These are phyloP conservation scores for Caracal caracal DNA, from an alignment of 2,113 vertebrate species.

Conservation along the genomic window DNA sequence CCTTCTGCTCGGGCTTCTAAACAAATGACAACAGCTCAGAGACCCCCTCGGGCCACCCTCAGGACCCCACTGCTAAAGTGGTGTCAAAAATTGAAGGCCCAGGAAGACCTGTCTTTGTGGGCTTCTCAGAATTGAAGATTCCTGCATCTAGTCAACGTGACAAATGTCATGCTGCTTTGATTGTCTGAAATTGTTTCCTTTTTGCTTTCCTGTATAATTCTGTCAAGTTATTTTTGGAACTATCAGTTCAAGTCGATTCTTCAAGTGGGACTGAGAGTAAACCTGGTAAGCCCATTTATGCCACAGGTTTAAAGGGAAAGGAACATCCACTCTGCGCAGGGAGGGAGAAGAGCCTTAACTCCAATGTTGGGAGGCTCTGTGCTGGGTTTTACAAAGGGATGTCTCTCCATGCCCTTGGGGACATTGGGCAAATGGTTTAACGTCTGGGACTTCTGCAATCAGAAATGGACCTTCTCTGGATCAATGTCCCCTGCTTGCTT, in stretches of 20 bases:
- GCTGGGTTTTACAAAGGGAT: neutral
- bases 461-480: neutral
- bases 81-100: neutral
- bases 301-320: neutral
- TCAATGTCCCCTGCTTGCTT: neutral
- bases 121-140: neutral
- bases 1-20: neutral
- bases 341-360: neutral
- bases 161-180: conserved; percentile 24
- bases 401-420: neutral
- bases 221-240: conserved; percentile 60
- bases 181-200: conserved; percentile 44
- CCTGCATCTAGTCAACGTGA: neutral
- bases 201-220: conserved; percentile 55
- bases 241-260: conserved; percentile 46
- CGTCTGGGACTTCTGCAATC: neutral
- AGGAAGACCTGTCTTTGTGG: neutral
- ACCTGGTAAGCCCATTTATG: neutral
- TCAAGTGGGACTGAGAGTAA: neutral
- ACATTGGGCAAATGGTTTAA: neutral
- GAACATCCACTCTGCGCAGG: accelerated
- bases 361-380: neutral
- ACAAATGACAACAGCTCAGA: neutral
- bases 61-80: accelerated
- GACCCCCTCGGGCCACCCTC: neutral